phyloP scores from a whole-genome alignment of 2,888 invertebrate genomes.

The Bombylius major region DNA sequence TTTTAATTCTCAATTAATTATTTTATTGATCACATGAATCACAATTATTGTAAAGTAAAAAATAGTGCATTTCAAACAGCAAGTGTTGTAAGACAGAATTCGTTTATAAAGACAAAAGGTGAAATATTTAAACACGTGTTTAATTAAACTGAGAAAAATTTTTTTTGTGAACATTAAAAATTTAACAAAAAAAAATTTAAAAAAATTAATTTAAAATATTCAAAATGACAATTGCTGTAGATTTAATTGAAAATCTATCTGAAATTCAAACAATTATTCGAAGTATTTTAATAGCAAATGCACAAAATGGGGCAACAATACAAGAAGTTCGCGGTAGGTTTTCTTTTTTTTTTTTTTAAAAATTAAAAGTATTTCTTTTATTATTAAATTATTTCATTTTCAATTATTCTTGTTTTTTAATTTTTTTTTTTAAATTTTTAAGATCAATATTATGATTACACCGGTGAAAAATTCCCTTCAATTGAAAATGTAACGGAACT shows the following conservation, averaged over 20 bases:
- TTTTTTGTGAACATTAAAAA: not conserved
- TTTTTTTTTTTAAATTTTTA: not conserved
- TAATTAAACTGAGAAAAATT: too few relatives aligned
- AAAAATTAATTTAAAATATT: not conserved
- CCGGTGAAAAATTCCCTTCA: constrained; percentile 27
- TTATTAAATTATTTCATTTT: too few relatives aligned
- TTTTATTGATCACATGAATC: too few relatives aligned
- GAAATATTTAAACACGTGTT: too few relatives aligned
- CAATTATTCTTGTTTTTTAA: too few relatives aligned
- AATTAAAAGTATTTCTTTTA: not conserved
- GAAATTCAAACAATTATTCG: constrained; percentile 28
- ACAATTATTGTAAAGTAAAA: too few relatives aligned
- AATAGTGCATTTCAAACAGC: too few relatives aligned
- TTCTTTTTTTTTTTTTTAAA: not conserved
- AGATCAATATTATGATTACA: constrained; percentile 30
- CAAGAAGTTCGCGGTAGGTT: constrained; percentile 28
- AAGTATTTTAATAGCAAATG: constrained; percentile 27
- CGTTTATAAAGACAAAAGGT: too few relatives aligned
- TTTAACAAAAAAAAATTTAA: not conserved
- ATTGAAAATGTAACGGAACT: constrained; percentile 28
- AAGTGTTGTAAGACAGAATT: too few relatives aligned
- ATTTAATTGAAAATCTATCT: constrained; percentile 12
- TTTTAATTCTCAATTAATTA: too few relatives aligned
- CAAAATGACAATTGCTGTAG: not conserved
- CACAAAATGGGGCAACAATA: constrained; percentile 32